Evolutionary conservation across 2,888 invertebrate species (phyloP).

Genomic region (Caenorhabditis becei): DNA sequence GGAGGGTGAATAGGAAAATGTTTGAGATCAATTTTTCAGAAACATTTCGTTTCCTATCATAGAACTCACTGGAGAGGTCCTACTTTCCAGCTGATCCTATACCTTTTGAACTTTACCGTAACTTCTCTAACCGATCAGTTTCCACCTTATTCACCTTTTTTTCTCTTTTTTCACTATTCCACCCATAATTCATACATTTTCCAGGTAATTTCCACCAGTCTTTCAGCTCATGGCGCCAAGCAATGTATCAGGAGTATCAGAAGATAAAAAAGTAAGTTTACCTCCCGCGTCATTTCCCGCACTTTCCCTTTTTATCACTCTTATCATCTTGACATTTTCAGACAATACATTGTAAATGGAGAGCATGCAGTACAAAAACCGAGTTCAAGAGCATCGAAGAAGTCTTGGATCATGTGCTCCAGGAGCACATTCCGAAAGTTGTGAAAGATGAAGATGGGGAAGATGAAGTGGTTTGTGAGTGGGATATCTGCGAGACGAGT

Average conservation of each 20-base stretch:
- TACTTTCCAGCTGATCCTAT: too few species aligned
- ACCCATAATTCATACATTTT: too few species aligned
- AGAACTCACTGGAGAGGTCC: too few species aligned
- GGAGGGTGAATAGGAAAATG: too few species aligned
- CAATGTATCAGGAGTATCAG: background rate
- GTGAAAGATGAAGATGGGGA: conserved; percentile 3
- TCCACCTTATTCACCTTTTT: too few species aligned
- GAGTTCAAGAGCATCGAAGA: conserved; percentile 7
- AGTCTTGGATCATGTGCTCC: conserved; percentile 20
- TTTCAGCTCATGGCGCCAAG: background rate
- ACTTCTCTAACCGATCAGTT: too few species aligned
- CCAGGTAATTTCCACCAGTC: background rate
- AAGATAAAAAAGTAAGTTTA: background rate
- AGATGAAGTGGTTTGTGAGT: conserved; percentile 28
- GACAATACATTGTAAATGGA: conserved; percentile 10
- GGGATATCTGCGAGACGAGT: conserved; percentile 22
- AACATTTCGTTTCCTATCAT: too few species aligned
- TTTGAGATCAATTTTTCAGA: too few species aligned
- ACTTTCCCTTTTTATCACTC: background rate
- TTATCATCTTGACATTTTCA: background rate
- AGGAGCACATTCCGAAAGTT: conserved; percentile 20
- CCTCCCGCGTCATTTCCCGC: background rate
- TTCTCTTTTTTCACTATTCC: too few species aligned
- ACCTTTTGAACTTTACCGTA: too few species aligned
- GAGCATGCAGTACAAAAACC: background rate